Percentiles rank a stretch among this genome's conserved stretches.
phyloP scores from a whole-genome alignment of 2,113 vertebrate species.

The Sciurus niger region DNA sequence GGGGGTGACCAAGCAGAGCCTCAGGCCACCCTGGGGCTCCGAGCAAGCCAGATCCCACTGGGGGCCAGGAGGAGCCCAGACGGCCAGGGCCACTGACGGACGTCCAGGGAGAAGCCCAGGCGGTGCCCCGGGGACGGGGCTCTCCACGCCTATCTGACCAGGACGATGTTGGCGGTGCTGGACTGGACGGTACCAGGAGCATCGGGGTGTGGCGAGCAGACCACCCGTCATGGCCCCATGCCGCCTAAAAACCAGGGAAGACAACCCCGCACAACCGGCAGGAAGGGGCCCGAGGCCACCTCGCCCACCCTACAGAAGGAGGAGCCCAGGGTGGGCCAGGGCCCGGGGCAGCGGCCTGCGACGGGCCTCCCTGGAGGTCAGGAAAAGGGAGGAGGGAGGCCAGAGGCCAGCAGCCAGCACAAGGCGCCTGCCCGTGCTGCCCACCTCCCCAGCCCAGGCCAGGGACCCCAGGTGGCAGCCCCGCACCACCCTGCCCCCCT shows the following conservation, averaged over 20 bases:
- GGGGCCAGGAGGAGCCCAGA: no score
- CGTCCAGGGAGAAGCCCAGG: neutral
- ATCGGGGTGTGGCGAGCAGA: no score
- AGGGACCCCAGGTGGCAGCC: neutral
- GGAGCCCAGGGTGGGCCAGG: neutral
- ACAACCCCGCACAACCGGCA: neutral
- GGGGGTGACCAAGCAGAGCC: no score
- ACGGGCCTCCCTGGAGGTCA: neutral
- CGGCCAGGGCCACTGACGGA: neutral
- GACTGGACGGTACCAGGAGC: neutral
- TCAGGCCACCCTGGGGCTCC: neutral
- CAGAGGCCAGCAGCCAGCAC: accelerated
- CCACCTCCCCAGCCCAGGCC: neutral
- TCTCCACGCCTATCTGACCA: neutral
- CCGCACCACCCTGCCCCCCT: accelerated
- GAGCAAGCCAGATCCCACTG: neutral
- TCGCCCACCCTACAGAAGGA: no score
- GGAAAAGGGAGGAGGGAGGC: neutral
- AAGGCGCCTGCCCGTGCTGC: accelerated
- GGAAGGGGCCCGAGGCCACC: neutral
- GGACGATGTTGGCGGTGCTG: accelerated
- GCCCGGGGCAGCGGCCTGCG: no score
- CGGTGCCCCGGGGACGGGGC: neutral
- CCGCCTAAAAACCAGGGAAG: neutral
- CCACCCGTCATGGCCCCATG: no score